Evolutionary conservation across 2,888 invertebrate species (phyloP), one percentile per base, ranked within the genome.

Genomic region (Drosophila mettleri): DNA sequence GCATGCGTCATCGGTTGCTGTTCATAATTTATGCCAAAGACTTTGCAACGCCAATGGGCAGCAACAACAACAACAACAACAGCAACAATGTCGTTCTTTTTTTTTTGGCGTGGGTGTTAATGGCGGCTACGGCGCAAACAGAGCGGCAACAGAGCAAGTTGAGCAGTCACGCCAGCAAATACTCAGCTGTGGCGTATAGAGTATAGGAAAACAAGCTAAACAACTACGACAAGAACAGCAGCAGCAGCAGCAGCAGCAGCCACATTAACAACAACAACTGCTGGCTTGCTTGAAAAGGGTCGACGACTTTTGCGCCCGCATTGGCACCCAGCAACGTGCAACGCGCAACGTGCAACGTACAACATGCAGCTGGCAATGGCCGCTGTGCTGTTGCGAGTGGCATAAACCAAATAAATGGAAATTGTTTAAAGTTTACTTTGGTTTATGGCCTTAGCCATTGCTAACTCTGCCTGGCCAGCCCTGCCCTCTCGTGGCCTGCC

Each of bases 321-420:
- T 87, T 73, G 85, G 79, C 78, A 66, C 76, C 72, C 86, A 75
- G 60, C 74, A 63, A 39, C 62, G 45, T 64, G 45, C 64, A 62
- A 36, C 67, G 59, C 41, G 39, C 80, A 75, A 46, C 59, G 43
- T 54, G 22, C 65, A 66, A n/a, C 74, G 46, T 62, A 57, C 49
- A 9, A 49, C 58, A 46, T 48, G 27, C 86, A 86, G 86, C 88
- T 88, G 88, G 88, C 88, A 88, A 72, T 86, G 77, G 77, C 75
- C 75, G 58, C 49, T 57, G 52, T 18, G 27, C 52, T 9, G 18
- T 33, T 24, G 18, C 58, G 57, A 55, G 62, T 64, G 80, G 82
- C 87, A 86, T 86, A 88, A 85, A 85, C 76, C 89, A 88, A 85
- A 85, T 87, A 85, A 85, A 85, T 85, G 85, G 79, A 85, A 88